These are phyloP conservation scores for Drosophila setosimentum DNA, from an alignment of 2,888 invertebrate genomes.

Conservation along the genomic window DNA sequence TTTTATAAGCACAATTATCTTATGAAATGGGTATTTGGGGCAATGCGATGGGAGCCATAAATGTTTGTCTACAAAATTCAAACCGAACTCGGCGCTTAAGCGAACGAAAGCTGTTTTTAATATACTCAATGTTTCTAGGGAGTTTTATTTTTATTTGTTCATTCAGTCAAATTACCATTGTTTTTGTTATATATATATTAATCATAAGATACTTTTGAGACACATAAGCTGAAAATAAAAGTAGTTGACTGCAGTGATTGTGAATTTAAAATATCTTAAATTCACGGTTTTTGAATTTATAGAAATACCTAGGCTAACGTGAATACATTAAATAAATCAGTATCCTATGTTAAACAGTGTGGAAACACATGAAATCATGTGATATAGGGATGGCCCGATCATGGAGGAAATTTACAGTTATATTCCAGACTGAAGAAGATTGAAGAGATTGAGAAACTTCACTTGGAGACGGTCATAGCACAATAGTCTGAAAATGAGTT, in stretches of 20 bases:
- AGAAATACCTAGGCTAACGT: background rate
- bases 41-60: slow-evolving; percentile 21
- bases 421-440: background rate
- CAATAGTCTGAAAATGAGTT: no score
- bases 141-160: background rate
- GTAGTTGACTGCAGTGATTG: background rate
- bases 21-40: slow-evolving; percentile 34
- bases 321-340: background rate
- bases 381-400: background rate
- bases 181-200: background rate
- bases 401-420: background rate
- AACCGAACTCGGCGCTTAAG: background rate
- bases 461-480: no score
- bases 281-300: background rate
- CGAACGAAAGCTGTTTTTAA: slow-evolving; percentile 10
- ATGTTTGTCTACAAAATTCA: slow-evolving; percentile 1
- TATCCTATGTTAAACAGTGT: background rate
- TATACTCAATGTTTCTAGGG: background rate
- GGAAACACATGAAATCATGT: background rate
- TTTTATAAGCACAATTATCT: slow-evolving; percentile 78
- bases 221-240: background rate
- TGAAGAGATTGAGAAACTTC: no score
- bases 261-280: accelerated
- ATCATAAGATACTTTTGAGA: background rate
- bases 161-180: background rate